Percentiles rank a stretch among this genome's conserved stretches.
Conservation (phyloP, 2,797 vertebrate genomes). For the Enteromius viviparus region DNA sequence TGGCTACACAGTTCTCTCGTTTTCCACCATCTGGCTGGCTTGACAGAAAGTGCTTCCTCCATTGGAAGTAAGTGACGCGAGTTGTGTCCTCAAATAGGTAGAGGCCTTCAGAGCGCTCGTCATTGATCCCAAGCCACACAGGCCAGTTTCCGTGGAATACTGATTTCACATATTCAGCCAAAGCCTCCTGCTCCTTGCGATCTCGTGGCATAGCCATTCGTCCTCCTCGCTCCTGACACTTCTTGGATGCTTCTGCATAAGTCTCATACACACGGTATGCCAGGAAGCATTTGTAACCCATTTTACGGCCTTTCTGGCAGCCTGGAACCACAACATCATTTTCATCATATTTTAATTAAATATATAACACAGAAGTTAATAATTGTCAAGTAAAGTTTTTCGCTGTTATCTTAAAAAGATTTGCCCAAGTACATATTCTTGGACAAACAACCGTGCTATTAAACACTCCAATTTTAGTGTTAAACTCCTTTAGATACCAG, state of each 20-base stretch:
- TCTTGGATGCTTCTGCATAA: constrained; percentile 79
- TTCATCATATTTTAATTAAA: background rate
- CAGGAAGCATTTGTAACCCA: constrained; percentile 87
- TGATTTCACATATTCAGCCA: constrained; percentile 80
- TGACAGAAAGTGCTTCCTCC: constrained; percentile 88
- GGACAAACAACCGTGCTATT: background rate
- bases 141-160: constrained; percentile 89
- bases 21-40: constrained; percentile 88
- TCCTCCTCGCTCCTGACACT: constrained; percentile 83
- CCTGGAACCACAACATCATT: constrained; percentile 67
- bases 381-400: background rate
- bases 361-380: background rate
- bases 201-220: constrained; percentile 87
- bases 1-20: constrained; percentile 89
- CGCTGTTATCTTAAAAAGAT: background rate
- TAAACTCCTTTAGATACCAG: background rate
- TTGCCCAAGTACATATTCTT: background rate
- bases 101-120: constrained; percentile 84
- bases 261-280: constrained; percentile 81
- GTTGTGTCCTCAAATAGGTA: constrained; percentile 89
- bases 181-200: constrained; percentile 81
- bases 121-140: constrained; percentile 88
- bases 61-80: constrained; percentile 86
- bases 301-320: constrained; percentile 82
- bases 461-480: background rate